These are phyloP conservation scores for Otus scops DNA, from an alignment of 2,797 vertebrate species.

Conservation along the genomic window DNA sequence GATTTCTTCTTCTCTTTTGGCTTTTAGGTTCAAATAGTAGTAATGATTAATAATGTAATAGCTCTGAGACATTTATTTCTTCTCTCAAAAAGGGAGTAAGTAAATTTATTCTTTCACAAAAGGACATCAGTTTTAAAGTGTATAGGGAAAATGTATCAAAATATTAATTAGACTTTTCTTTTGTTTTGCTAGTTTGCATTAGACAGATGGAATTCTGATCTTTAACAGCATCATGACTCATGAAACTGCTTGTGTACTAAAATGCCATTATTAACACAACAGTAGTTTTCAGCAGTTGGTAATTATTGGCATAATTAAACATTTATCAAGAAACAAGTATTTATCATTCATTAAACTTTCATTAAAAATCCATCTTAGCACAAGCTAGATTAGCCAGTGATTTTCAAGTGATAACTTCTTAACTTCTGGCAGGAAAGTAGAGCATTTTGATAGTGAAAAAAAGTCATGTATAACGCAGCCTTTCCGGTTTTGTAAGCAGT, in stretches of 20 bases:
- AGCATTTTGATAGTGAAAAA: conserved; percentile 42
- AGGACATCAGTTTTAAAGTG: conserved; percentile 65
- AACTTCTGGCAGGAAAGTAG: conserved; percentile 71
- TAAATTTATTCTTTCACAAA: conserved; percentile 46
- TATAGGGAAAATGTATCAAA: conserved; percentile 77
- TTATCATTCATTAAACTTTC: conserved; percentile 88
- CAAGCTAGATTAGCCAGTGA: conserved; percentile 79
- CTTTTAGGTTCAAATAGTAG: conserved; percentile 34
- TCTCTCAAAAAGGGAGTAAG: conserved; percentile 33
- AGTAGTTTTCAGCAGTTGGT: conserved; percentile 86
- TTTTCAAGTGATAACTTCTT: conserved; percentile 77
- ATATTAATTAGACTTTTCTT: conserved; percentile 81
- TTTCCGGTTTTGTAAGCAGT: conserved; percentile 35
- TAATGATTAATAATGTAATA: conserved; percentile 41
- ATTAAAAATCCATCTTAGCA: conserved; percentile 83
- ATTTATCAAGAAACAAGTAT: conserved; percentile 86
- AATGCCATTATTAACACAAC: conserved; percentile 87
- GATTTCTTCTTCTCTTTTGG: conserved; percentile 10
- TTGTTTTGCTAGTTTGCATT: conserved; percentile 79
- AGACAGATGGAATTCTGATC: conserved; percentile 82
- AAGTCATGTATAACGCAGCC: conserved; percentile 7
- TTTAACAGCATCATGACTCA: conserved; percentile 79
- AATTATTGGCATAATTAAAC: conserved; percentile 90
- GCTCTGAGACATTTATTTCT: conserved; percentile 31
- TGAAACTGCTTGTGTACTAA: conserved; percentile 80